Conservation (phyloP, 2,888 invertebrate species). For the Caenorhabditis virilis region DNA sequence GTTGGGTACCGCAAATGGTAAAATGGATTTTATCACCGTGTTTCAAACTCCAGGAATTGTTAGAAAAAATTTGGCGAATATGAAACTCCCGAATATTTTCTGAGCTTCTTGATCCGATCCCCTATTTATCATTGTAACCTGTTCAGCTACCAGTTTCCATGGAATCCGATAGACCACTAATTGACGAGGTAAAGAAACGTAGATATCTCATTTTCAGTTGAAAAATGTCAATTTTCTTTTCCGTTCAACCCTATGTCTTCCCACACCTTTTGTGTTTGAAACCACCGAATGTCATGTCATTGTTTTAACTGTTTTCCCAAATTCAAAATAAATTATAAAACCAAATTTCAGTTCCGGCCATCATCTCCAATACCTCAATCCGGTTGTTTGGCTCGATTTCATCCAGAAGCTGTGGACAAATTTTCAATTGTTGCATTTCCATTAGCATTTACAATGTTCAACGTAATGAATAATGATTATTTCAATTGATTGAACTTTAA, state of each 20-base stretch:
- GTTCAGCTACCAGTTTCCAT: conserved; percentile 43
- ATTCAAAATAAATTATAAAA: neutral
- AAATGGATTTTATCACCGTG: conserved; percentile 11
- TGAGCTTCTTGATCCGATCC: neutral
- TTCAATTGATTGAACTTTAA: neutral
- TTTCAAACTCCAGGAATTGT: conserved; percentile 9
- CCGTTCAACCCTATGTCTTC: neutral
- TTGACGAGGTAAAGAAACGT: conserved; percentile 43
- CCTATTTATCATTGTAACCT: too few species aligned
- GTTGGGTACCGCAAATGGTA: too few species aligned
- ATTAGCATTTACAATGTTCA: conserved; percentile 91
- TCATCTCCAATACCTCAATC: conserved; percentile 35
- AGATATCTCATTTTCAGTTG: conserved; percentile 2
- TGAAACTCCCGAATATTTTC: neutral
- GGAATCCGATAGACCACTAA: conserved; percentile 47
- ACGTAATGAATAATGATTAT: too few species aligned
- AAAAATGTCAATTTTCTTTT: neutral
- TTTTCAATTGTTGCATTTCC: conserved; percentile 94
- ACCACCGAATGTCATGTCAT: neutral
- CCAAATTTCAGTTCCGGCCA: conserved; percentile 35
- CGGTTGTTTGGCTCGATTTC: conserved; percentile 49
- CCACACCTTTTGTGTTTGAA: neutral
- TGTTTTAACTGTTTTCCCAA: neutral
- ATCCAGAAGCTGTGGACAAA: conserved; percentile 80
- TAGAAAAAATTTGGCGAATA: neutral